phyloP scores from a whole-genome alignment of 2,113 vertebrate genomes.

The Blennius ocellaris region DNA sequence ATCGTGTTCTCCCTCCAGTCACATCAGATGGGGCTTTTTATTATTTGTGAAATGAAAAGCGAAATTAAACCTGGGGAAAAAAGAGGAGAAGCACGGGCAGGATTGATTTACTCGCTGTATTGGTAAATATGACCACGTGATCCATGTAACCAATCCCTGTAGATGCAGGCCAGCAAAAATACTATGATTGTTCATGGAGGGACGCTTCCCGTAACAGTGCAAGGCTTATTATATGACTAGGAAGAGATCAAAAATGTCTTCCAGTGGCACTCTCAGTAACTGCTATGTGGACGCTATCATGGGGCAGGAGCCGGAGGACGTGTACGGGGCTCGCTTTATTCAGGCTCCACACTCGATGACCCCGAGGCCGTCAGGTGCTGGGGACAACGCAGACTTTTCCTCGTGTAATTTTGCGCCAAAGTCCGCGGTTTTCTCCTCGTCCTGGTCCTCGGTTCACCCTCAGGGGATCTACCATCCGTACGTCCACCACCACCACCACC shows the following conservation, averaged over 20 bases:
- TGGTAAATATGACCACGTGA: conserved; percentile 99
- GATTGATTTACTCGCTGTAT: conserved; percentile 99
- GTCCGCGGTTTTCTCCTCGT: conserved; percentile 92
- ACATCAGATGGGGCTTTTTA: conserved; percentile 49
- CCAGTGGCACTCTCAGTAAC: conserved; percentile 95
- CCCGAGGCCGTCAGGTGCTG: conserved; percentile 89
- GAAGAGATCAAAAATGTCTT: conserved; percentile 94
- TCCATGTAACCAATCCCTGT: conserved; percentile 97
- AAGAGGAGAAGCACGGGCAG: conserved; percentile 79
- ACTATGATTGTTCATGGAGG: conserved; percentile 95
- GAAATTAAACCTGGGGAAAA: conserved; percentile 69
- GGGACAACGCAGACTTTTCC: conserved; percentile 91
- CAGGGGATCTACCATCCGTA: conserved; percentile 96
- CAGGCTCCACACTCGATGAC: conserved; percentile 88
- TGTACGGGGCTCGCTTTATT: conserved; percentile 91
- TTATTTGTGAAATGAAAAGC: conserved; percentile 69
- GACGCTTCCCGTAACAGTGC: conserved; percentile 94
- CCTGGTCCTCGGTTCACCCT: conserved; percentile 93
- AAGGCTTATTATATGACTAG: conserved; percentile 93
- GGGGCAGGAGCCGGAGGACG: conserved; percentile 95
- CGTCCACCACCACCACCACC: conserved; percentile 82
- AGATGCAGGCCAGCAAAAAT: conserved; percentile 96
- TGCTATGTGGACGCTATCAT: conserved; percentile 98
- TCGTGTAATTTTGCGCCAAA: conserved; percentile 98
- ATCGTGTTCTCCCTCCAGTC: conserved; percentile 21